Base-by-base conservation (phyloP, 37 sponge, comb jelly and placozoan species). In the Theonella swinhoei region DNA sequence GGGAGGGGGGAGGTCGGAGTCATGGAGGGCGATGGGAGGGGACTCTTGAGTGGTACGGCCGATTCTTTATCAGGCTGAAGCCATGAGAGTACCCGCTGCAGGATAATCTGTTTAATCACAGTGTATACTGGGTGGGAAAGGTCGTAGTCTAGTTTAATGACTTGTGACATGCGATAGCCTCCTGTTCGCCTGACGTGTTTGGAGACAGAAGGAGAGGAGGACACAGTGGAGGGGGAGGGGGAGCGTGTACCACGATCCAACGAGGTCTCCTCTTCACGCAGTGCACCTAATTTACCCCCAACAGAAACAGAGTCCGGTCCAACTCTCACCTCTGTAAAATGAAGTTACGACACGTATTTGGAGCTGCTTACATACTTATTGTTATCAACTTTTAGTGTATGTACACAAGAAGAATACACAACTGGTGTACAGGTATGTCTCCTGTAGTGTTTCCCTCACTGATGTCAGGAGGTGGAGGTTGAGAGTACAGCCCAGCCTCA, bases 141-240 rank as follows among this genome's bases (percentile, higher is more conserved):
- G 77, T 93, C 88, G 34, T 83, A 89, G 58, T 84, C 80, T 38
- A 87, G 36, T 34, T 88, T 79, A 37, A 86, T 86, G 24, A 89
- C 71, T 1, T 82, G 25, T 4, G 87, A 83, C 39, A 89, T 59
- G 17, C 83, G 87, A 41, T 82, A 80, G 33, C 70, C 47, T 42
- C 24, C 34, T 4, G 28, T 58, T 0, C 37, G 31, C 11, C 22
- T 8, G 38, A 32, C 28, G 11, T 14, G 7, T 14, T 47, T 47
- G 11, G 11, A 17, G 54, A 17, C 54, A 17, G 11, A 14, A 7
- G 14, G 14, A 7, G 54, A 47, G 54, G 54, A 14, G 54, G 54
- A 47, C 11, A 17, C 11, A 14, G 11, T 14, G 14, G 54, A 47
- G 54, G 54, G 54, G n/a, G n/a, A n/a, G 54, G 54, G 14, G 54